Base-by-base conservation (phyloP, 1,140 invertebrate species). In the Caenorhabditis latens region DNA sequence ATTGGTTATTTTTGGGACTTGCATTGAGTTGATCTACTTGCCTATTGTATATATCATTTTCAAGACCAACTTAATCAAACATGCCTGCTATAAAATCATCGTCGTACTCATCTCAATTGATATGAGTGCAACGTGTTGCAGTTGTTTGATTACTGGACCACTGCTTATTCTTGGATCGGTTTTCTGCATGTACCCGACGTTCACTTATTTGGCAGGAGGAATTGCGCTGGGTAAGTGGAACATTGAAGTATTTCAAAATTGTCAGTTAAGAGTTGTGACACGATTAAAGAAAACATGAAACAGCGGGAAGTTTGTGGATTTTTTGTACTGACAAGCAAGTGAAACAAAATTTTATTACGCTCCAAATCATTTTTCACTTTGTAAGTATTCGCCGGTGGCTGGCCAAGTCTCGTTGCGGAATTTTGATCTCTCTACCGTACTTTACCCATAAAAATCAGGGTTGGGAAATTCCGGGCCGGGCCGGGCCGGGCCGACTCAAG, bases 11-110 rank as follows among this genome's bases (percentile, higher is more conserved):
- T 85, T 63, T 85, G 24, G 46, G 8, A 67, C 43, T 67, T 55
- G 42, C n/a, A 65, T 85, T 40, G 43, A 63, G 61, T 11, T 63
- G 11, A 19, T 67, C n/a, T 85, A 85, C 53, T 43, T 85, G 42
- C 84, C 84, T 13, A 65, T 61, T 50, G n/a, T 85, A 4, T 48
- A 42, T n/a, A 67, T 85, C 7, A 85, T 85, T 16, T 65, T 85
- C 58, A 85, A 53, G 32, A 46, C 43, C 8, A 50, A 67, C 2
- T 67, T 85, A 21, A 65, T 85, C 61, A 61, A 65, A 46, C 84
- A 85, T 67, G 55, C 84, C 57, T 85, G 84, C 84, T 85, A 85
- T 67, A 85, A 85, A 53, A 85, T 85, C 7, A 85, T 85, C n/a
- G 40, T 85, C 14, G 61, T 85, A 1, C 58, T 85, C 5, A 67